Evolutionary conservation across 2,888 invertebrate genomes (phyloP).

Genomic region (Chorisops tibialis): DNA sequence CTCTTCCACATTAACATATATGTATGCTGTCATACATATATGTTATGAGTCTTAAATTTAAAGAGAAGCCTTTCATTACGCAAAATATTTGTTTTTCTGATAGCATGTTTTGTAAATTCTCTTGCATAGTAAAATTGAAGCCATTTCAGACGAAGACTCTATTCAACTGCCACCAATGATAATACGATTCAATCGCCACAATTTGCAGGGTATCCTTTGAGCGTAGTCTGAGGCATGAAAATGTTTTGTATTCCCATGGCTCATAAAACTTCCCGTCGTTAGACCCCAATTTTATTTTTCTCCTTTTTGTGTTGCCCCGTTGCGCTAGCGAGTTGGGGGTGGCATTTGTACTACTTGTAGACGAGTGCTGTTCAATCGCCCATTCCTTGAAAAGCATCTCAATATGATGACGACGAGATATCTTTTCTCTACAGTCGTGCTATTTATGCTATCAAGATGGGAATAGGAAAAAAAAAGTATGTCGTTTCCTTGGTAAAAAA

Average conservation of each 20-base stretch:
- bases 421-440: background rate
- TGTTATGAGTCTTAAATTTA: too few species aligned
- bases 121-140: too few species aligned
- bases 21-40: too few species aligned
- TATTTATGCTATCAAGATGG: background rate
- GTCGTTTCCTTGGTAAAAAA: background rate
- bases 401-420: background rate
- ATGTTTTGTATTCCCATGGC: constrained; percentile 22
- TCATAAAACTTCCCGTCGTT: constrained; percentile 26
- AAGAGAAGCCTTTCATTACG: too few species aligned
- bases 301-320: too few species aligned
- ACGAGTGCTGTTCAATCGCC: constrained; percentile 3
- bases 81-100: too few species aligned
- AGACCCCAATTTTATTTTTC: constrained; percentile 22
- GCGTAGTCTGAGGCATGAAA: constrained; percentile 17
- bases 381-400: background rate
- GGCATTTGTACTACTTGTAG: constrained; percentile 3
- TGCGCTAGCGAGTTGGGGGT: background rate
- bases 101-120: too few species aligned
- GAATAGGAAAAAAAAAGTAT: background rate
- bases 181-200: constrained; percentile 25
- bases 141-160: too few species aligned
- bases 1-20: too few species aligned
- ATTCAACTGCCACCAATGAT: constrained; percentile 5
- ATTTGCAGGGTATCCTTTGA: constrained; percentile 17